Base-by-base conservation (phyloP, 2,797 vertebrate species). In the Pangasius krempfi region DNA sequence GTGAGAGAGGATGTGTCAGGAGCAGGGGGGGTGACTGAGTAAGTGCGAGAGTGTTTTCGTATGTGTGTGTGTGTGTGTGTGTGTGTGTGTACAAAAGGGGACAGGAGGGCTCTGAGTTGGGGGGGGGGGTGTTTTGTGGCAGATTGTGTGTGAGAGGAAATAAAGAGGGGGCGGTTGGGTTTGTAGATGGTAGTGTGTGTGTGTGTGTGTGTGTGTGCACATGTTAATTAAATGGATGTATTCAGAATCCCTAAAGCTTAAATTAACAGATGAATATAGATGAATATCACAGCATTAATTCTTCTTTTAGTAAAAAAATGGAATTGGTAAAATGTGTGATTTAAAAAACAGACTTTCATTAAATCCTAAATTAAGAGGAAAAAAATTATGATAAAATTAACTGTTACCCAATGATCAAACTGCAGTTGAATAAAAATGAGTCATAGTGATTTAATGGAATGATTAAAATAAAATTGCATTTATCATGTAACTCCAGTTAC, bases 41-140 rank as follows among this genome's bases (percentile, higher is more conserved):
- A 84, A 73, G 87, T 87, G 82, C 60, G 22, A 83, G 82, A 64
- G 85, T 79, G 60, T 40, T 20, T 88, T 58, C 44, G 80, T 52
- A 72, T 16, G 82, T 27, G 87, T 62, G 84, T 62, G 85, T 14
- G 89, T 58, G 73, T 70, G 75, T 70, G 75, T 64, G 81, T 73
- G 82, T 82, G 88, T 86, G 78, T 84, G 70, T 88, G 86, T 68
- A 52, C 18, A 30, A 30, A 44, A 64, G 86, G 75, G 84, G 75
- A 76, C 80, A 66, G 82, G 88, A 89, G 89, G 89, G 89, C 73
- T 85, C 33, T 89, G 79, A 86, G 78, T 86, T 5, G 44, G 84
- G 44, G 44, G 44, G 44, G 44, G 78, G 76, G 79, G 81, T 87
- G 86, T 85, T 85, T 20, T 85, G 83, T 88, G 90, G 89, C 88